A percentile compares a stretch with the other conserved stretches of the same genome.
These are phyloP conservation scores for Heterodera carotae DNA, from an alignment of 1,140 invertebrate species.

Conservation along the genomic window DNA sequence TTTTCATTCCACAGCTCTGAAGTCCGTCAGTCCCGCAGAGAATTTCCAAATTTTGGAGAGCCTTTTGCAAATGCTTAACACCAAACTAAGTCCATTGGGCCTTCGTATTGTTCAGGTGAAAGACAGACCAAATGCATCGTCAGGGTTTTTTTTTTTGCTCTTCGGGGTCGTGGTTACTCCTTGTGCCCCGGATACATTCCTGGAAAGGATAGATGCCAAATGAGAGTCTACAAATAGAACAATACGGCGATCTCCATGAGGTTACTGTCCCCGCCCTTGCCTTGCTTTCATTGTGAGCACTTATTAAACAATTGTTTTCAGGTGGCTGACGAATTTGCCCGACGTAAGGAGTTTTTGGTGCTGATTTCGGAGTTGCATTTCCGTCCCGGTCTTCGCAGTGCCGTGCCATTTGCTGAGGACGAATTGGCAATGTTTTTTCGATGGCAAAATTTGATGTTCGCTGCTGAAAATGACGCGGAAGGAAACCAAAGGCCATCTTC, in stretches of 20 bases:
- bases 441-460: slow-evolving; percentile 32
- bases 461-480: neutral
- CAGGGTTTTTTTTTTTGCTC: too few relatives aligned
- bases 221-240: too few relatives aligned
- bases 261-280: too few relatives aligned
- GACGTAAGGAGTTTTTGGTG: slow-evolving; percentile 26
- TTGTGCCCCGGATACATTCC: too few relatives aligned
- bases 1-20: slow-evolving; percentile 13
- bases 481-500: neutral
- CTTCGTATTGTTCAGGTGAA: slow-evolving; percentile 13
- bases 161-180: too few relatives aligned
- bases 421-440: slow-evolving; percentile 30
- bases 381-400: neutral
- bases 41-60: slow-evolving; percentile 11
- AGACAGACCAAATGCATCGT: neutral
- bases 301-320: neutral
- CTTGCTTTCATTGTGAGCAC: too few relatives aligned
- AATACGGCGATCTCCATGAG: too few relatives aligned
- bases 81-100: slow-evolving; percentile 21
- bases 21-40: neutral
- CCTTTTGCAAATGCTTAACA: slow-evolving; percentile 18
- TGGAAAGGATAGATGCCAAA: too few relatives aligned
- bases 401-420: slow-evolving; percentile 10
- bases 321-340: slow-evolving; percentile 25
- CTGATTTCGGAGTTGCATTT: slow-evolving; percentile 28